Base-by-base conservation (phyloP, 2,113 vertebrate genomes). In the Oryzias curvinotus region DNA sequence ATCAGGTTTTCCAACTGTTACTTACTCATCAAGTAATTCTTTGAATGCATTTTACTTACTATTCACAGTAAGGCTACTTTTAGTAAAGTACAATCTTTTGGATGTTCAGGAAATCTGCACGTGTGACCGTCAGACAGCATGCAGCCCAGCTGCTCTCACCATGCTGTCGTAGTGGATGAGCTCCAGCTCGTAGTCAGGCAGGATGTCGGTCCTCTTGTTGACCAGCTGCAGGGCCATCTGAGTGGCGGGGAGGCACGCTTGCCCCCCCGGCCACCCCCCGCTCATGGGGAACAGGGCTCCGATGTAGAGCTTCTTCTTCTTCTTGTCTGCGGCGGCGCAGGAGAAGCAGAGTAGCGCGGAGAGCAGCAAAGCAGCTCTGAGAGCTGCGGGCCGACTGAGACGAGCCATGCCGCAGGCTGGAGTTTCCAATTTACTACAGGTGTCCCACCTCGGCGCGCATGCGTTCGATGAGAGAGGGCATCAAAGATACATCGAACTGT, bases 201-300 rank as follows among this genome's bases (percentile, higher is more conserved):
- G 89, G 57, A 95, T 95, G 87, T 95, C 94, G 41, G 85, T 87
- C 72, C 94, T 89, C 77, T 92, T 90, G 71, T 95, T 95, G 73
- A 95, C 94, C 80, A 95, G 86, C 63, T 94, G 89, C 76, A 95
- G 87, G 49, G 94, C 94, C 94, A 95, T 95, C 85, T 93, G 91
- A 65, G 93, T 92, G 16, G 94, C 83, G 4, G 94, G 94, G 26
- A 94, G 92, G 78, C 94, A 95, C 28, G 94, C 94, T 82, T 95
- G 94, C 54, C 94, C 94, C 5, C 94, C 94, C 0, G 94, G 94
- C 94, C 94, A 95, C 69, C 94, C 94, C 48, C 94, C 94, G 57
- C 93, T 95, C 94, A 95, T 95, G 51, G 94, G 94, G 81, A 95
- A 95, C 66, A 95, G 92, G 52, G 93, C 94, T 54, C 94, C 94